phyloP scores from a whole-genome alignment of 2,113 vertebrate genomes.

The Loxodonta africana region DNA sequence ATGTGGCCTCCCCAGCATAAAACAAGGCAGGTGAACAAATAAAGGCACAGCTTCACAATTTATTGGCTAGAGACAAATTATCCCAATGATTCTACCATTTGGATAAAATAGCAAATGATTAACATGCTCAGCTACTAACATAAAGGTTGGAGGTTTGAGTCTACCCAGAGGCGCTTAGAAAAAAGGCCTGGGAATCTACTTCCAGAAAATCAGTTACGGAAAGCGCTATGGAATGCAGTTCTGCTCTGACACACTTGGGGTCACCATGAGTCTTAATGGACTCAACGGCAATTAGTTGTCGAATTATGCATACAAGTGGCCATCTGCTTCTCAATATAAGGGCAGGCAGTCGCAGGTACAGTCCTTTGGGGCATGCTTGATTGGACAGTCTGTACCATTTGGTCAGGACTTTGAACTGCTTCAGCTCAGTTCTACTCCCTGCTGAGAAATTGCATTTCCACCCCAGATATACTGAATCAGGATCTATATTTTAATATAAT shows the following conservation, averaged over 20 bases:
- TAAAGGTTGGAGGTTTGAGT: background rate
- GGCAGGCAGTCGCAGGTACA: background rate
- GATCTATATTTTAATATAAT: no score
- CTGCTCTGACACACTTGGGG: background rate
- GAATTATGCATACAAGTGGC: background rate
- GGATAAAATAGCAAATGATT: background rate
- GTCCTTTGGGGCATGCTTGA: background rate
- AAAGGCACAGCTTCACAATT: background rate
- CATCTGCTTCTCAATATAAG: background rate
- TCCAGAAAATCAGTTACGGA: background rate
- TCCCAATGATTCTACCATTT: background rate
- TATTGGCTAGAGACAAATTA: background rate
- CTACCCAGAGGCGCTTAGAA: background rate
- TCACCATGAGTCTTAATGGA: background rate
- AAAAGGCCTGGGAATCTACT: background rate
- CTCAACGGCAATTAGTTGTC: background rate
- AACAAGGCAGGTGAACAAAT: conserved; percentile 8
- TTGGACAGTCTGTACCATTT: background rate
- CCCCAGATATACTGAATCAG: no score
- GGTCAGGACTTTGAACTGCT: no score
- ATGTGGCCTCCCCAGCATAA: background rate
- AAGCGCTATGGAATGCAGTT: background rate
- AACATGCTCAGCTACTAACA: background rate
- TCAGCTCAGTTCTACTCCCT: no score
- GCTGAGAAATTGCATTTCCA: no score